Evolutionary conservation across 2,113 vertebrate species (phyloP).

Genomic region (Acrocephalus kingi): DNA sequence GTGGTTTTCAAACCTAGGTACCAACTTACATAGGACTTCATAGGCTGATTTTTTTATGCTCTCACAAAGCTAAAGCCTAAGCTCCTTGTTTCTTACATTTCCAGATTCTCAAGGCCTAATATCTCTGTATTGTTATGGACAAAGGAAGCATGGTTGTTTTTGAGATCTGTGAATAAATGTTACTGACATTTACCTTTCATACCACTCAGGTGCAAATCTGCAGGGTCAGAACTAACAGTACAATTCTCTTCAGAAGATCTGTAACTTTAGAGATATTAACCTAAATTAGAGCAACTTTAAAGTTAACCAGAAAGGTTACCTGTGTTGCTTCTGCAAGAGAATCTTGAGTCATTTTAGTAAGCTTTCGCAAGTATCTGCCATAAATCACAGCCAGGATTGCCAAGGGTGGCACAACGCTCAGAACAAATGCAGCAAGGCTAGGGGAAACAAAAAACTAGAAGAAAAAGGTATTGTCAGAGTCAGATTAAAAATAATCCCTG

Average conservation of each 20-base stretch:
- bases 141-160: background rate
- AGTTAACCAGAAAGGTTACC: slow-evolving; percentile 70
- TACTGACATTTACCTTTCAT: background rate
- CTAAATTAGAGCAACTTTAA: background rate
- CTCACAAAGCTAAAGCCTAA: background rate
- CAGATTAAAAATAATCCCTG: background rate
- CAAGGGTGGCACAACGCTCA: slow-evolving; percentile 90
- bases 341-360: slow-evolving; percentile 91
- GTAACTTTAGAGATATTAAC: background rate
- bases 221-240: background rate
- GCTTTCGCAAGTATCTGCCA: slow-evolving; percentile 87
- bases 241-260: background rate
- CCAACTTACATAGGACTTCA: background rate
- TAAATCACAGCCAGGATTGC: slow-evolving; percentile 85
- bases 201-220: background rate
- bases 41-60: background rate
- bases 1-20: background rate
- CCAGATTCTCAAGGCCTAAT: background rate
- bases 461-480: slow-evolving; percentile 1
- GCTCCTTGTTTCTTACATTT: background rate
- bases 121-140: background rate
- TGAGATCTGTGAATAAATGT: background rate
- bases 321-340: slow-evolving; percentile 91
- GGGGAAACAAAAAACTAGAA: slow-evolving; percentile 92
- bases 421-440: slow-evolving; percentile 87